A percentile compares a stretch with the other conserved stretches of the same genome.
These are phyloP conservation scores for Euleptes europaea DNA, from an alignment of 2,113 vertebrate species.

Conservation along the genomic window DNA sequence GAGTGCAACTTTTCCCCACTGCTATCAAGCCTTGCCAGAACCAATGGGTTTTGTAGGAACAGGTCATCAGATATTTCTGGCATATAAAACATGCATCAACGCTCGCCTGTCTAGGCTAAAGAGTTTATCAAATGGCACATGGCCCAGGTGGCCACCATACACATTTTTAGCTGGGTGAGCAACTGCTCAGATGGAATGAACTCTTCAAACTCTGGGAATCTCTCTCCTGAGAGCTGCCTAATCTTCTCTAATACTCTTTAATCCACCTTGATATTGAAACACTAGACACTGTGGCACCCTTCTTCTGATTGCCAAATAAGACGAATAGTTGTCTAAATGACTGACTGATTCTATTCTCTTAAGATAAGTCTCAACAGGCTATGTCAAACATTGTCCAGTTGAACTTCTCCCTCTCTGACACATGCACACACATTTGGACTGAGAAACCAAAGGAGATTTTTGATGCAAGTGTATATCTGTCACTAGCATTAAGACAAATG, in stretches of 20 bases:
- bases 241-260: conserved; percentile 68
- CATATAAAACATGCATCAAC: background rate
- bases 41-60: too few relatives aligned
- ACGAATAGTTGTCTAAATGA: conserved; percentile 36
- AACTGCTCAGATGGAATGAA: conserved; percentile 51
- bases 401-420: background rate
- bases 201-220: conserved; percentile 51
- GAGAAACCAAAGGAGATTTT: background rate
- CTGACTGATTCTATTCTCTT: conserved; percentile 20
- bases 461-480: background rate
- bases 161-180: conserved; percentile 21
- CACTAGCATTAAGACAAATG: background rate
- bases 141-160: background rate
- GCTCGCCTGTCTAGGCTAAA: background rate
- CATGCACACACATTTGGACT: background rate
- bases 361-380: background rate
- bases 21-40: background rate
- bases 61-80: background rate
- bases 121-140: background rate
- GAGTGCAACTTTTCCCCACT: background rate
- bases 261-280: conserved; percentile 64
- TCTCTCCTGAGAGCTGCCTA: conserved; percentile 51
- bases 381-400: background rate
- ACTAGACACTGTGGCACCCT: conserved; percentile 67
- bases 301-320: conserved; percentile 41